Percentiles rank a stretch among this genome's conserved stretches.
These are phyloP conservation scores for Coregonus ussuriensis DNA, from an alignment of 2,797 vertebrate species.

Conservation along the genomic window DNA sequence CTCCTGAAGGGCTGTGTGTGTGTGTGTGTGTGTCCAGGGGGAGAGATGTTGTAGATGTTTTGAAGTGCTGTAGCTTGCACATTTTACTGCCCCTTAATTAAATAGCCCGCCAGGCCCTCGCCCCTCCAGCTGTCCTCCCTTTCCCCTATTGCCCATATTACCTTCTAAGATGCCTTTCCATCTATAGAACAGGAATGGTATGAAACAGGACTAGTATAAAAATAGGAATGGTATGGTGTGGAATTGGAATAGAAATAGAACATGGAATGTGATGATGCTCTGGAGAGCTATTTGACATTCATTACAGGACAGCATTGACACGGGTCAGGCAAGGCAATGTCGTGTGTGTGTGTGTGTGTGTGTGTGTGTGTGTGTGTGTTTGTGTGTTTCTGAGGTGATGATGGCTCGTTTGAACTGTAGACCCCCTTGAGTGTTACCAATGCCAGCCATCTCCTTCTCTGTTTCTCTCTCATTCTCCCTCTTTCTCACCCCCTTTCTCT, in stretches of 20 bases:
- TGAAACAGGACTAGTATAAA: not conserved
- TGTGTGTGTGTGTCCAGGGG: not conserved
- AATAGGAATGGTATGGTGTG: not conserved
- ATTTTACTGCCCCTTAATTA: constrained; percentile 55
- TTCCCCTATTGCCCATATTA: not conserved
- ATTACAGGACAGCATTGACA: not conserved
- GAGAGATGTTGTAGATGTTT: constrained; percentile 44
- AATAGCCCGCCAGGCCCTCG: constrained; percentile 47
- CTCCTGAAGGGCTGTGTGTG: not conserved
- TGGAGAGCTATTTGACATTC: not conserved
- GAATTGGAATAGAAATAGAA: not conserved
- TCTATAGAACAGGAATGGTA: not conserved
- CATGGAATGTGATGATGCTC: not conserved
- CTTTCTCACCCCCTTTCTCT: constrained; percentile 41
- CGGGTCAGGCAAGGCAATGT: not conserved
- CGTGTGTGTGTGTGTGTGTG: constrained; percentile 21
- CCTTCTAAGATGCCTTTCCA: constrained; percentile 40
- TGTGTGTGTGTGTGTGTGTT: constrained; percentile 25
- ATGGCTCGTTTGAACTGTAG: constrained; percentile 57
- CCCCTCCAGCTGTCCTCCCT: constrained; percentile 28
- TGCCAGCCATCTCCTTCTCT: constrained; percentile 33
- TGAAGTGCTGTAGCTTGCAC: constrained; percentile 53
- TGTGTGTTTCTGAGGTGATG: constrained; percentile 31
- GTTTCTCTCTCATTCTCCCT: constrained; percentile 28
- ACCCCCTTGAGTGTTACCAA: constrained; percentile 42